Evolutionary conservation across 64 coral and sea anemone genomes (phyloP).

Genomic region (Porites lutea): DNA sequence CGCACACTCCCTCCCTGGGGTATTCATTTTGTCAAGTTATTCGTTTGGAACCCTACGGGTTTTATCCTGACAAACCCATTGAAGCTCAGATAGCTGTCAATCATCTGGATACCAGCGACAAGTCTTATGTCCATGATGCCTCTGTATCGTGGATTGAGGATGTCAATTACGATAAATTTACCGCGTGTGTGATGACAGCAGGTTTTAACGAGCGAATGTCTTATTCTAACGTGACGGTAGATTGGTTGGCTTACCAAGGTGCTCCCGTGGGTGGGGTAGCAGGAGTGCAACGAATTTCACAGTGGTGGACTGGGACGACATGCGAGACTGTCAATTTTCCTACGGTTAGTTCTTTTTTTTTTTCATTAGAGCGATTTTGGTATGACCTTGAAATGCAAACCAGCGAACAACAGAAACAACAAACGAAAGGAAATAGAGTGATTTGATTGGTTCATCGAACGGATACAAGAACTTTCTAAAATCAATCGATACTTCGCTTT

Average conservation of each 20-base stretch:
- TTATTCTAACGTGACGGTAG: conserved; percentile 28
- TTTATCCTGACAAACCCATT: conserved; percentile 71
- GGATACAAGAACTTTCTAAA: no score
- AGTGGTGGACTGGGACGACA: conserved; percentile 38
- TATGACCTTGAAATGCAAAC: no score
- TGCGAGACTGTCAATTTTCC: conserved; percentile 10
- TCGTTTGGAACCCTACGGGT: conserved; percentile 38
- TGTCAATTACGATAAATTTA: conserved; percentile 66
- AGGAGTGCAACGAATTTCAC: not conserved
- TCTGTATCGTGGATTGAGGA: conserved; percentile 67
- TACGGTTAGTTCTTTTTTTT: not conserved
- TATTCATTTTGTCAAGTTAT: conserved; percentile 32
- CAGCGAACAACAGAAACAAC: no score
- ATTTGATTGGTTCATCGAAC: no score
- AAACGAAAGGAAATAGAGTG: no score
- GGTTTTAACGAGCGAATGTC: conserved; percentile 41
- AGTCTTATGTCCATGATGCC: conserved; percentile 38
- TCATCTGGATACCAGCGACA: conserved; percentile 43
- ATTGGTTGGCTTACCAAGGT: conserved; percentile 62
- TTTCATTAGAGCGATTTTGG: no score
- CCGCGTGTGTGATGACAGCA: conserved; percentile 45
- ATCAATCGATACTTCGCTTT: no score
- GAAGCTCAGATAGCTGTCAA: conserved; percentile 64
- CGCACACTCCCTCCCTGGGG: not conserved
- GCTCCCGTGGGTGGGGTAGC: conserved; percentile 24